phyloP scores from a whole-genome alignment of 2,888 invertebrate species.

The Apamea anceps region DNA sequence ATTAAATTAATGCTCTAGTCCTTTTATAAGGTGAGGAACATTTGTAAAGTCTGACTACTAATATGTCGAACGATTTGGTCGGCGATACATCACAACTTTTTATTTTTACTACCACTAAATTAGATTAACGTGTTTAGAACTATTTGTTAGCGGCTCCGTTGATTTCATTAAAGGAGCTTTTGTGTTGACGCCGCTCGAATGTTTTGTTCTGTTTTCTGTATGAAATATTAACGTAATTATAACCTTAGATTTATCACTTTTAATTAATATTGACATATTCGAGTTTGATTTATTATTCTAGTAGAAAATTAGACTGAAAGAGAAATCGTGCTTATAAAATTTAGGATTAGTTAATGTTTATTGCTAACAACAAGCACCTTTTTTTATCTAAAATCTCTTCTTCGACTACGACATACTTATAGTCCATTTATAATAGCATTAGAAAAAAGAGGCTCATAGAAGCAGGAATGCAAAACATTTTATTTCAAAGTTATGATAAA shows the following conservation, averaged over 20 bases:
- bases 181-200: slow-evolving; percentile 74
- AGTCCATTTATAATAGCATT: too few relatives aligned
- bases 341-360: background rate
- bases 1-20: slow-evolving; percentile 76
- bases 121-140: slow-evolving; percentile 81
- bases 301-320: slow-evolving; percentile 1
- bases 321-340: background rate
- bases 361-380: background rate
- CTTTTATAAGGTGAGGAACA: slow-evolving; percentile 71
- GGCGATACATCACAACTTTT: slow-evolving; percentile 69
- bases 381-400: background rate
- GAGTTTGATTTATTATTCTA: slow-evolving; percentile 53
- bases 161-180: slow-evolving; percentile 82
- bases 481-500: too few relatives aligned
- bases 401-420: background rate
- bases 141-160: slow-evolving; percentile 81
- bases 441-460: too few relatives aligned
- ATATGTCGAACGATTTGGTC: slow-evolving; percentile 70
- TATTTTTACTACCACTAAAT: slow-evolving; percentile 76
- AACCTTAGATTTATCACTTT: slow-evolving; percentile 65
- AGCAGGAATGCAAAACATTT: too few relatives aligned
- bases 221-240: slow-evolving; percentile 69
- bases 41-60: slow-evolving; percentile 72
- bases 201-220: slow-evolving; percentile 63
- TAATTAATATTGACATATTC: slow-evolving; percentile 67